A percentile compares a stretch with the other conserved stretches of the same genome.
Conservation (phyloP, 2,797 vertebrate species). For the Linurgus olivaceus region DNA sequence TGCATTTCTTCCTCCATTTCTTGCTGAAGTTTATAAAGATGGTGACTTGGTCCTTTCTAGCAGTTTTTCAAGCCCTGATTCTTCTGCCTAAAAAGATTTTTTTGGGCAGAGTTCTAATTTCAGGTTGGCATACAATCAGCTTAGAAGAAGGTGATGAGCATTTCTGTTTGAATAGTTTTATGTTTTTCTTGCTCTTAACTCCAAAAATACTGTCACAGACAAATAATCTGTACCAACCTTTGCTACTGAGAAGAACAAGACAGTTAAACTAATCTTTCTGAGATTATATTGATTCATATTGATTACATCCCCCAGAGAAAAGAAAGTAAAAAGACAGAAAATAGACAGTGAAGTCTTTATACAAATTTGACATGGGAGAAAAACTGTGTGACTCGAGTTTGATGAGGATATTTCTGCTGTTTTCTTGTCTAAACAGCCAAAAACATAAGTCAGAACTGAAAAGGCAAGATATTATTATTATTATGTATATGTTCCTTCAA, state of each 20-base stretch:
- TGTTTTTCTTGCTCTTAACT: background rate
- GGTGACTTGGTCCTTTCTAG: background rate
- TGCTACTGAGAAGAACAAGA: background rate
- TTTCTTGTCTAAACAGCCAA: background rate
- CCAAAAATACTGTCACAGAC: background rate
- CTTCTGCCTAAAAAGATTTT: background rate
- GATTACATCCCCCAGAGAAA: background rate
- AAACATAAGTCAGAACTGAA: background rate
- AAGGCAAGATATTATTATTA: background rate
- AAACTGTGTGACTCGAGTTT: background rate
- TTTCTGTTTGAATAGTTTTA: background rate
- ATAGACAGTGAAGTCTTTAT: background rate
- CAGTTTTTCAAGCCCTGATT: background rate
- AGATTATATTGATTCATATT: background rate
- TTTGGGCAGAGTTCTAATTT: background rate
- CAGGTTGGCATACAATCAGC: background rate
- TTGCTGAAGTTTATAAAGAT: background rate
- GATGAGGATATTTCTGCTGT: background rate
- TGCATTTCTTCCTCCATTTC: background rate
- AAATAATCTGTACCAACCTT: background rate
- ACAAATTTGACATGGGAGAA: background rate
- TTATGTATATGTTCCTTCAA: background rate
- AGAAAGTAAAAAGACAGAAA: background rate
- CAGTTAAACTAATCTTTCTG: background rate
- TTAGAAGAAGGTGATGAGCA: background rate